These are phyloP conservation scores for Pangasianodon hypophthalmus DNA, from an alignment of 2,113 vertebrate genomes.

Conservation along the genomic window DNA sequence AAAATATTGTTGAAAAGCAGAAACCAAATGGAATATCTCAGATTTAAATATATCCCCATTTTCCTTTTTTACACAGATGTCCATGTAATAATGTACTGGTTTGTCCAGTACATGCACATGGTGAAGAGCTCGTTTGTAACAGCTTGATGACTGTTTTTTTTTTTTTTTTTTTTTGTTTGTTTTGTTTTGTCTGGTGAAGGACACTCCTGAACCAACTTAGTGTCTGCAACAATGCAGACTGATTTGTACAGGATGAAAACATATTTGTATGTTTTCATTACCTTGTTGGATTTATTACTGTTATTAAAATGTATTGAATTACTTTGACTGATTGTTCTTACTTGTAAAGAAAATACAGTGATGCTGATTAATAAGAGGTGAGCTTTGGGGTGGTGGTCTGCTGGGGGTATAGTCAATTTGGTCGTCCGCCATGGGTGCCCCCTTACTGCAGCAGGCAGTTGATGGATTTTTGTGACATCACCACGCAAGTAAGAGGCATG, in stretches of 20 bases:
- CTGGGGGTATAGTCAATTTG: neutral
- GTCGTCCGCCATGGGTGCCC: too few species aligned
- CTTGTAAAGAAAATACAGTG: neutral
- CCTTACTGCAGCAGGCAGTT: too few species aligned
- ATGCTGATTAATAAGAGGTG: neutral
- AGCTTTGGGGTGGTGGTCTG: neutral
- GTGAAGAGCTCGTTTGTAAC: neutral
- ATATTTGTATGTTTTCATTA: constrained; percentile 69
- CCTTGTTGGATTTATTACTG: constrained; percentile 84
- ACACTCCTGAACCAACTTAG: neutral
- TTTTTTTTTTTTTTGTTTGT: neutral
- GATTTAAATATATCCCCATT: neutral
- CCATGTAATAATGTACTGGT: neutral
- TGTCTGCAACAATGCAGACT: constrained; percentile 66
- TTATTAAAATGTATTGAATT: constrained; percentile 75
- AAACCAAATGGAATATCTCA: neutral
- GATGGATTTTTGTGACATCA: neutral
- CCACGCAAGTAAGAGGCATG: neutral
- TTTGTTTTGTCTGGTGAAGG: neutral
- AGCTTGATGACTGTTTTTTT: neutral
- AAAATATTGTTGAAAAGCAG: neutral
- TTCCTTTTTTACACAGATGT: neutral
- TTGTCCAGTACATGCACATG: neutral
- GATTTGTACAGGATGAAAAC: constrained; percentile 78
- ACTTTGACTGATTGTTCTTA: neutral